Evolutionary conservation across 37 sponge, comb jelly and placozoan species (phyloP).

Genomic region (Cliona cf. orientalis): DNA sequence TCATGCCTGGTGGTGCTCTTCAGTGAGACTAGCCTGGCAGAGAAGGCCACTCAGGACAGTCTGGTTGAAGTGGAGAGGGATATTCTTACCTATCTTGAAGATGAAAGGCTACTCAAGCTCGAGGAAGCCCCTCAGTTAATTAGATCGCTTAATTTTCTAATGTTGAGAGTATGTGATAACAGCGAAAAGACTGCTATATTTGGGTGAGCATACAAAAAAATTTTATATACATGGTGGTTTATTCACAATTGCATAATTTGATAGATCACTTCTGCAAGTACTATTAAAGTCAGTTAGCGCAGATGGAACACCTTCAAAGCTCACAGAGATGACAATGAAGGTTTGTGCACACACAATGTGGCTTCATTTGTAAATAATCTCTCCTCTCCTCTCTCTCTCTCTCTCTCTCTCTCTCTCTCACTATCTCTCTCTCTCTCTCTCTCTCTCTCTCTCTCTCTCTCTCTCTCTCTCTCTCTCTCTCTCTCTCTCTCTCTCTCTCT

Average conservation of each 20-base stretch:
- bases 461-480: too few species aligned
- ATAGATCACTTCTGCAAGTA: conserved; percentile 75
- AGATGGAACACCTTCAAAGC: conserved; percentile 63
- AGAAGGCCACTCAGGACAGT: conserved; percentile 39
- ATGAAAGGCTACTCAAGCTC: conserved; percentile 67
- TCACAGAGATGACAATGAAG: conserved; percentile 77
- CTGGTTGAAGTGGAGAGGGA: conserved; percentile 68
- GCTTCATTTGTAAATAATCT: too few species aligned
- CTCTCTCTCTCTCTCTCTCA: too few species aligned
- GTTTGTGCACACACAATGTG: conserved; percentile 35
- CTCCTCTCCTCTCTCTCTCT: too few species aligned
- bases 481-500: too few species aligned
- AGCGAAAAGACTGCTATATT: conserved; percentile 61
- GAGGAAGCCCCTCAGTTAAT: conserved; percentile 73
- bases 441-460: too few species aligned
- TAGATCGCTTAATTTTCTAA: conserved; percentile 71
- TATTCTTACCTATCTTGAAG: conserved; percentile 62
- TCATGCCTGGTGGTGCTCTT: conserved; percentile 54
- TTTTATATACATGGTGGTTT: too few species aligned
- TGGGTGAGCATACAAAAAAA: conserved; percentile 61
- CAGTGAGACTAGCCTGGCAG: conserved; percentile 39
- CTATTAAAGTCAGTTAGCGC: conserved; percentile 51
- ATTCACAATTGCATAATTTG: too few species aligned
- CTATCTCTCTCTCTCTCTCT: too few species aligned
- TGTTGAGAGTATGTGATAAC: conserved; percentile 71